Conservation (phyloP, 2,113 vertebrate species). For the Bubo blakistoni region DNA sequence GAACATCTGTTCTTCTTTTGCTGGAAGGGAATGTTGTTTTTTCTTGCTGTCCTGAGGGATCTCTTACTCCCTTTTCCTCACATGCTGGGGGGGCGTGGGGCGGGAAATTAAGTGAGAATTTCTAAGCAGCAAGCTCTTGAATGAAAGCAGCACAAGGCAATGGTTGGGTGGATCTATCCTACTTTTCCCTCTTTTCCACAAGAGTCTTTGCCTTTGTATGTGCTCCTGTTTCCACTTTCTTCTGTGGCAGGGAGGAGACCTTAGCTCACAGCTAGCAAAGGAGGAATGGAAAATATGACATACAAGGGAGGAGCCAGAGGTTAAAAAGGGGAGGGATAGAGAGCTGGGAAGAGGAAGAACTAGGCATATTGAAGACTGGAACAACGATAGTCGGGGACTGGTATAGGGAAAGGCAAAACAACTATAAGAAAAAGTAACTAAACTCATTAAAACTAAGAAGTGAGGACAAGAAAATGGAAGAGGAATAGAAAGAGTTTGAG, state of each 20-base stretch:
- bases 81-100: accelerated
- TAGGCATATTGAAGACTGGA: background rate
- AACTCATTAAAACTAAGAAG: background rate
- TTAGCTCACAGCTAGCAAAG: background rate
- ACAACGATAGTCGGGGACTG: background rate
- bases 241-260: background rate
- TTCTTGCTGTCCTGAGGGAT: background rate
- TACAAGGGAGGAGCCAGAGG: background rate
- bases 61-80: background rate
- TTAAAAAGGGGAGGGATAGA: background rate
- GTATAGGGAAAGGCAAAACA: background rate
- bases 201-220: background rate
- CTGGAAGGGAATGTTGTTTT: background rate
- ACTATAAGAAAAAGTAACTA: background rate
- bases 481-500: background rate
- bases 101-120: background rate
- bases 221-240: background rate
- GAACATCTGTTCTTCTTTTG: background rate
- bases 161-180: background rate
- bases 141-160: background rate
- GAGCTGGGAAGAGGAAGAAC: background rate
- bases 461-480: background rate
- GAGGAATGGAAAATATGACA: background rate
- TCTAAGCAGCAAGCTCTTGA: background rate
- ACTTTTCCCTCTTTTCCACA: background rate